Base-by-base conservation (phyloP, 92 coral and sea anemone species). In the Heliopora coerulea region DNA sequence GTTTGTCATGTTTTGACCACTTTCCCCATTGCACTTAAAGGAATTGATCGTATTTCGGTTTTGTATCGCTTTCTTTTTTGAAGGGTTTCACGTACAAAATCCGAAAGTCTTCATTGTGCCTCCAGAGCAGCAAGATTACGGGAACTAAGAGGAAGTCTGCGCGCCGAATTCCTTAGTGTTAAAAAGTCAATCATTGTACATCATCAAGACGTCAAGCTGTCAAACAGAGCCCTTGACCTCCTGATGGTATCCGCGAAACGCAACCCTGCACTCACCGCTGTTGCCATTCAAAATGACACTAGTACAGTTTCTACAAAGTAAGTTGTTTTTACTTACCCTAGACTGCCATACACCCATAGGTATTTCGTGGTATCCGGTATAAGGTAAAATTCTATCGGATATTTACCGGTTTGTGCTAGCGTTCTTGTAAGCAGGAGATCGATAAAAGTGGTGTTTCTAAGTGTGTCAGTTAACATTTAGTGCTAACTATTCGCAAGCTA, bases 211-310 rank as follows among this genome's bases (percentile, higher is more conserved):
- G 88, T 84, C 56, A 86, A 78, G 27, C 68, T 83, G 29, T 61
- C 89, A 59, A 59, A 30, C 26, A 14, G 82, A 52, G 86, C 91
- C 62, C 90, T 90, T 17, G 78, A 74, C 17, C 83, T 90, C 33
- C 83, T 93, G 20, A 69, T 93, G 27, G 90, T 85, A 49, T 91
- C 96, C 60, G 89, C 85, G 56, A 91, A 85, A 8, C 62, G 84
- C 26, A 83, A 83, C 62, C 85, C 86, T 41, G 80, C 95, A 12
- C 91, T 91, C 2, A 90, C 90, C 59, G 91, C 80, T 33, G 91
- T 86, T 44, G 85, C 95, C 13, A 66, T 90, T 40, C 79, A 81
- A 27, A 83, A 85, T 65, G 88, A 77, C 34, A 63, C 19, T 24
- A 74, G 21, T 3, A 56, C 29, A 13, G 3, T 23, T 3, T 56